A percentile compares a stretch with the other conserved stretches of the same genome.
Conservation (phyloP, 2,797 vertebrate genomes). For the Clarias pachynema region DNA sequence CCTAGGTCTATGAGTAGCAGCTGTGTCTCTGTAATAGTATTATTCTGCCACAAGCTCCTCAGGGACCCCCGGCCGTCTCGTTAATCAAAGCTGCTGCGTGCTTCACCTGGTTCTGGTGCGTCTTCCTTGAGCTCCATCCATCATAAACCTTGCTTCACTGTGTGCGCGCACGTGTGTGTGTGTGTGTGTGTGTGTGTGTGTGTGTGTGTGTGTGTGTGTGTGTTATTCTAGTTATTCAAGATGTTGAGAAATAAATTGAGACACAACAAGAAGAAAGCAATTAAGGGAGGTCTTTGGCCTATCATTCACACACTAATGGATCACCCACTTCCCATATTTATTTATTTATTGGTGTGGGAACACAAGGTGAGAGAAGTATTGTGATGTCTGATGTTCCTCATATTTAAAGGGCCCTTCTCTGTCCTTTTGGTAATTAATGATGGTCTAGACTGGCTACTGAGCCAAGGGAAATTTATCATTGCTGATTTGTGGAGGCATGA, state of each 20-base stretch:
- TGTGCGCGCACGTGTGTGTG: constrained; percentile 11
- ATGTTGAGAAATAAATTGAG: constrained; percentile 67
- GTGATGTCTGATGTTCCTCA: constrained; percentile 39
- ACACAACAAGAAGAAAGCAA: constrained; percentile 65
- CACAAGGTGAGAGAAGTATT: constrained; percentile 35
- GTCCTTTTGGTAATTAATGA: constrained; percentile 54
- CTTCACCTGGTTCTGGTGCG: constrained; percentile 70
- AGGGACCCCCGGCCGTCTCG: constrained; percentile 71
- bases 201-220: constrained; percentile 22
- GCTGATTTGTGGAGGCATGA: constrained; percentile 36
- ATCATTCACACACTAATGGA: constrained; percentile 71
- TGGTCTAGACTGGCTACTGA: constrained; percentile 38
- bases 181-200: constrained; percentile 8
- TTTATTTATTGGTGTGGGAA: constrained; percentile 46
- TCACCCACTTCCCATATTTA: constrained; percentile 52
- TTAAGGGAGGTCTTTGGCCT: constrained; percentile 71
- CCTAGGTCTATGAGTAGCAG: constrained; percentile 61
- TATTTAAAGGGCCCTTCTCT: constrained; percentile 43
- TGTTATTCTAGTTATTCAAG: constrained; percentile 58
- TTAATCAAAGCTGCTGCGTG: constrained; percentile 77
- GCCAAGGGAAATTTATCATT: constrained; percentile 50
- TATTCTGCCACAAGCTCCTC: constrained; percentile 74
- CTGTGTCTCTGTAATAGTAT: constrained; percentile 70
- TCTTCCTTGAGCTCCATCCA: constrained; percentile 74
- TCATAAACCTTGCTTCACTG: constrained; percentile 71